phyloP scores from a whole-genome alignment of 1,140 invertebrate species.

The Intoshia linei region DNA sequence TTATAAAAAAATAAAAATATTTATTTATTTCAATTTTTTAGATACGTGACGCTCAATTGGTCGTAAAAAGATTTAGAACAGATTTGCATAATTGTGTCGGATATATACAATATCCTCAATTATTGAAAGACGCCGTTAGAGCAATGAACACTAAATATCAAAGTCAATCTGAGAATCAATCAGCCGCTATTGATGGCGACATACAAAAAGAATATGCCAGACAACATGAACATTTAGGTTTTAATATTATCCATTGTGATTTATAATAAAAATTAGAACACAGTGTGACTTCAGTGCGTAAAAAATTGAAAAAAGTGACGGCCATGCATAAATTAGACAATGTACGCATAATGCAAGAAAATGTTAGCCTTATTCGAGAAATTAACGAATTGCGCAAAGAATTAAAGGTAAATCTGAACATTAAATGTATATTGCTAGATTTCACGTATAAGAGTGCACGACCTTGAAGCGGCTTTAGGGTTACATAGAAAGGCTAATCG shows the following conservation, averaged over 20 bases:
- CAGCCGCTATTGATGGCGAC: conserved; percentile 27
- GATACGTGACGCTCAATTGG: conserved; percentile 30
- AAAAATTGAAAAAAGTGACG: conserved; percentile 25
- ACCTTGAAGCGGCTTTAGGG: conserved; percentile 36
- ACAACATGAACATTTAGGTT: conserved; percentile 38
- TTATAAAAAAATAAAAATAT: neutral
- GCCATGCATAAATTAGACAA: conserved; percentile 23
- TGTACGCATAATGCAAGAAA: conserved; percentile 31
- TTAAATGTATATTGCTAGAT: too few species aligned
- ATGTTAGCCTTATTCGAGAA: conserved; percentile 36
- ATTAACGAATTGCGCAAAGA: conserved; percentile 36
- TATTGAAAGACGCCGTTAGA: conserved; percentile 40
- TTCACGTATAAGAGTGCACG: conserved; percentile 29
- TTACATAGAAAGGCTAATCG: conserved; percentile 23
- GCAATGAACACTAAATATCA: conserved; percentile 37
- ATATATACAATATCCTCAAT: conserved; percentile 37
- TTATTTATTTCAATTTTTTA: conserved; percentile 5
- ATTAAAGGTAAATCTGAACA: conserved; percentile 31
- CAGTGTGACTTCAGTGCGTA: conserved; percentile 30
- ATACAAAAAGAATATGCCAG: conserved; percentile 40
- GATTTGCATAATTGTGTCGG: conserved; percentile 40
- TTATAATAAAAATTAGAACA: conserved; percentile 27
- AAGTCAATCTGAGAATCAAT: conserved; percentile 13
- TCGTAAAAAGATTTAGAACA: conserved; percentile 37
- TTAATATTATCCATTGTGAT: conserved; percentile 4